Base-by-base conservation (phyloP, 2,888 invertebrate genomes). In the Alloscopus bannaensis region DNA sequence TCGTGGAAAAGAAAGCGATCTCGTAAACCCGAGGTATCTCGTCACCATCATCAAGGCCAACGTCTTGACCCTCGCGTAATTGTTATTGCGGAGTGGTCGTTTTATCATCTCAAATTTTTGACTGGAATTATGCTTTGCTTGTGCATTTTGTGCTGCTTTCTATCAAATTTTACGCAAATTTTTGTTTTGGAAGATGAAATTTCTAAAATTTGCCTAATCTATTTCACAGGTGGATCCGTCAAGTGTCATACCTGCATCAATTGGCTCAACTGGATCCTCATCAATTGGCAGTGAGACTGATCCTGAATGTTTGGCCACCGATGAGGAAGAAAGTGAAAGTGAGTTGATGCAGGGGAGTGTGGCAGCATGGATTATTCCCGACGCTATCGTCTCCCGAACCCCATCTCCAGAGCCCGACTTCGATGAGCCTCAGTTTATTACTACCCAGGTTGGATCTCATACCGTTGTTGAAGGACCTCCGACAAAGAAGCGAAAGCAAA, bases 151-250 rank as follows among this genome's bases (percentile, higher is more conserved):
- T 36, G 2, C 11, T 3, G 28, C 40, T 55, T 36, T 20, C 24
- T 66, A 28, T 36, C 36, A 36, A n/a, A n/a, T n/a, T n/a, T n/a
- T n/a, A n/a, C n/a, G n/a, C n/a, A n/a, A n/a, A n/a, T 28, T 28
- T 26, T 64, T 64, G 18, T 24, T 55, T 24, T 36, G 6, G 13
- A 36, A 36, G 13, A 1, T 20, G 11, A 3, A 11, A 3, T n/a
- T 50, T 59, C 11, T 59, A 59, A 29, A 59, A 3, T 16, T n/a
- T n/a, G n/a, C n/a, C n/a, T n/a, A n/a, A n/a, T n/a, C n/a, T n/a
- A n/a, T n/a, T n/a, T 24, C 57, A 20, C 62, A 86, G 86, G 86
- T 86, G 69, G 86, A 86, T 69, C 86, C 86, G 11, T 83, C 84
- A 22, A 86, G 83, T 64, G 81, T 86, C 60, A 82, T 86, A 52